Evolutionary conservation across 2,797 vertebrate species (phyloP).

Genomic region (Hapalemur alaotrensis): DNA sequence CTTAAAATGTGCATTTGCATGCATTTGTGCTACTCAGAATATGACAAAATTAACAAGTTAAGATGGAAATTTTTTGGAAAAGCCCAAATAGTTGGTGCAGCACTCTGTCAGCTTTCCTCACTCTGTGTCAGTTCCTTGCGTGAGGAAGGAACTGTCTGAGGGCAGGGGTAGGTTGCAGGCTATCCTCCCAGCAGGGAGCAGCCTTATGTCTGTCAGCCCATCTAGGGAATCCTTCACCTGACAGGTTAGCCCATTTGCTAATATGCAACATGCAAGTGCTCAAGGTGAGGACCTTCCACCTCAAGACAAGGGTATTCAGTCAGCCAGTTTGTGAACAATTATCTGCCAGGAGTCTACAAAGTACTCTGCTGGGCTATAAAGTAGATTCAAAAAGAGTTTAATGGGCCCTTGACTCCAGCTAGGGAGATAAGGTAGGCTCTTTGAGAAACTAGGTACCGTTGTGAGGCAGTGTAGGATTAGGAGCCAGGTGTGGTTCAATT

Average conservation of each 20-base stretch:
- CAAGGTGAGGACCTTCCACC: not conserved
- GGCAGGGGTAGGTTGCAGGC: not conserved
- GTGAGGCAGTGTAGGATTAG: not conserved
- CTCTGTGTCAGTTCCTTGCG: not conserved
- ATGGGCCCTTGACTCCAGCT: not conserved
- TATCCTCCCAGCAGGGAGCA: not conserved
- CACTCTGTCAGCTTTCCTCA: not conserved
- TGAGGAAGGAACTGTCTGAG: not conserved
- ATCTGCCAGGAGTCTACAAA: not conserved
- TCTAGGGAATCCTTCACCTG: not conserved
- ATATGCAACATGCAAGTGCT: constrained; percentile 1
- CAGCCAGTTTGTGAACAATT: not conserved
- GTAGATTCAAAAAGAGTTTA: not conserved
- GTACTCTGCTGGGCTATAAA: not conserved
- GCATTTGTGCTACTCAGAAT: constrained; percentile 19
- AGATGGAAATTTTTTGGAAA: constrained; percentile 17
- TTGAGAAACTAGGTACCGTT: not conserved
- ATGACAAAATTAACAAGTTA: not conserved
- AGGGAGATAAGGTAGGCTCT: not conserved
- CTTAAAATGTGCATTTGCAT: not conserved
- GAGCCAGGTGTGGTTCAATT: not conserved
- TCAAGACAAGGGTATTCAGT: not conserved
- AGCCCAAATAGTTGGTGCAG: not conserved
- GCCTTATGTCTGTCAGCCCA: not conserved
- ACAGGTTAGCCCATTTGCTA: not conserved